Evolutionary conservation across 2,888 invertebrate species (phyloP).

Genomic region (Cephus sareptanus): DNA sequence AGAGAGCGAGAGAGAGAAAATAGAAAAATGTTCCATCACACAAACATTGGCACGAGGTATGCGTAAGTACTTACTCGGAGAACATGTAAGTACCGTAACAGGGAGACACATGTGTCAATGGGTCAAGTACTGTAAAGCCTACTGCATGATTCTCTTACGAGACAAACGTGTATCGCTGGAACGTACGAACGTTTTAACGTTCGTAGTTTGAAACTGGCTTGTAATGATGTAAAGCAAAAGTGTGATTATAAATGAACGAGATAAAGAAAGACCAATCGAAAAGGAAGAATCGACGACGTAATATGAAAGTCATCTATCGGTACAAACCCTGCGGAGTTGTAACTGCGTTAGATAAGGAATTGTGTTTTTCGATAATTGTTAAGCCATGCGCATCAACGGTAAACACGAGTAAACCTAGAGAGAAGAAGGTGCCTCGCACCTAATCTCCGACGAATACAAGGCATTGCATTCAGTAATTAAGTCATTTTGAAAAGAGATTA

Average conservation of each 20-base stretch:
- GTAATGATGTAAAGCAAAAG: not conserved
- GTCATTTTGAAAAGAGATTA: not conserved
- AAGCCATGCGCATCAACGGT: not conserved
- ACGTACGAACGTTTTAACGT: not conserved
- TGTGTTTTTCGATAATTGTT: not conserved
- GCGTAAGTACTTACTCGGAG: not conserved
- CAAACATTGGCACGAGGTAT: not conserved
- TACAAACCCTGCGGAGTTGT: not conserved
- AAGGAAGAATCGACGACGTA: not conserved
- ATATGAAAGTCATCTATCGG: not conserved
- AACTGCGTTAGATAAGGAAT: not conserved
- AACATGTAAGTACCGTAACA: not conserved
- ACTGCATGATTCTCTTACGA: not conserved
- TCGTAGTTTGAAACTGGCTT: not conserved
- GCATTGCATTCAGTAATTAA: not conserved
- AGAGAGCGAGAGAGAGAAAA: not conserved
- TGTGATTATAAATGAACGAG: not conserved
- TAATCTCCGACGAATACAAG: not conserved
- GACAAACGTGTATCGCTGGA: not conserved
- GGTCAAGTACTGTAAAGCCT: not conserved
- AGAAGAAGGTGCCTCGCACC: not conserved
- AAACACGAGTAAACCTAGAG: not conserved
- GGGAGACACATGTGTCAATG: not conserved
- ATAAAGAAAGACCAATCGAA: not conserved
- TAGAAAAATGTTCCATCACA: not conserved